phyloP scores from a whole-genome alignment of 2,113 vertebrate genomes.

The Aegypius monachus region DNA sequence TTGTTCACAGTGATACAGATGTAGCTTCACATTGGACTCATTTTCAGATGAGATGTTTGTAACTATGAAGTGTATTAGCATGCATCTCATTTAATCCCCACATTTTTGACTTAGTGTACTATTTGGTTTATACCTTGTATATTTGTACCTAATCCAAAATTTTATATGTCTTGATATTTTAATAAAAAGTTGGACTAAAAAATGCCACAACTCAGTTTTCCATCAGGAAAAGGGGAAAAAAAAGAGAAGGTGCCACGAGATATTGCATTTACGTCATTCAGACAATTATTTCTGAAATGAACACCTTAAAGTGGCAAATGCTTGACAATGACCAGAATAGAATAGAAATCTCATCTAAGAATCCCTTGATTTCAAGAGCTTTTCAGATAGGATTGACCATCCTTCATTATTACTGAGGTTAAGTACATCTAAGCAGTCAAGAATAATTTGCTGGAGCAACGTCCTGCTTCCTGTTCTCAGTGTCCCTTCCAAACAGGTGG shows the following conservation, averaged over 20 bases:
- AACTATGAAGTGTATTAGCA: background rate
- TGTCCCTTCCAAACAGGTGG: constrained; percentile 9
- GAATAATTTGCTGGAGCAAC: background rate
- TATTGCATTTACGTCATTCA: background rate
- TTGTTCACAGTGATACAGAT: background rate
- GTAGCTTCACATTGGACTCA: background rate
- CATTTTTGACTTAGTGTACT: background rate
- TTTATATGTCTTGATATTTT: background rate
- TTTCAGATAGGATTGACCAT: background rate
- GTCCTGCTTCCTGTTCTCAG: background rate
- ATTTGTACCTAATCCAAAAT: background rate
- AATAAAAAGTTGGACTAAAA: background rate
- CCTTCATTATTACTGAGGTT: background rate
- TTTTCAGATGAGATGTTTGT: background rate
- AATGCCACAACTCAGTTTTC: background rate
- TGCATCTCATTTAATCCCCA: background rate
- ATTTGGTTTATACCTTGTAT: background rate
- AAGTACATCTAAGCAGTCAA: background rate
- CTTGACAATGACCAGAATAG: background rate
- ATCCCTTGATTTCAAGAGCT: background rate
- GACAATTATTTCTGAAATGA: background rate
- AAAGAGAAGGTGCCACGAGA: background rate
- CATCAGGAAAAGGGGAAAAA: fast-evolving
- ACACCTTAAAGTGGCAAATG: background rate
- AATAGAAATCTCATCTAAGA: background rate